Evolutionary conservation across 64 coral and sea anemone species (phyloP), one percentile per base, ranked within the genome.

Genomic region (Dendrophyllia cribrosa): DNA sequence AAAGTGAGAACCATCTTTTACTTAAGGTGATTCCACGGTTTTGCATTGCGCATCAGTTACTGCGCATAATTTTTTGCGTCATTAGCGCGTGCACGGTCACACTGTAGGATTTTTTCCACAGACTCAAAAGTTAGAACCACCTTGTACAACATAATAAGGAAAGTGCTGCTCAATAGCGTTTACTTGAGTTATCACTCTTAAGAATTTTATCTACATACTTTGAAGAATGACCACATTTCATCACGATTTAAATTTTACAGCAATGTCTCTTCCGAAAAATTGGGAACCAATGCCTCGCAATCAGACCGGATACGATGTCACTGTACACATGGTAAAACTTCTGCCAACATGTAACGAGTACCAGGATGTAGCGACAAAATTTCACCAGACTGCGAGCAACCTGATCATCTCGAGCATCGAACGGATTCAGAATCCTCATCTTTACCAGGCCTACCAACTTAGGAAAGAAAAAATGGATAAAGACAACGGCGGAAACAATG

Each of bases 401-500:
- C 20, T 47, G 14, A 43, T 23, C 12, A 90, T 90, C 9, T 9
- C 5, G 1, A 81, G 53, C 7, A 81, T 90, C 25, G 62, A 90
- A 69, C 62, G 88, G 14, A 72, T 90, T 70, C 88, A 90, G 23
- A 90, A 90, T 77, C 88, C 88, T 70, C 88, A 90, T 52, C 59
- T 90, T 4, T 90, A 90, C 51, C 60, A 72, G 51, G 21, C 70
- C 4, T 90, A 90, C 59, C 22, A 68, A 7, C 59, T 90, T 5
- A 58, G 53, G 50, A 90, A 90, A 23, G 9, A 15, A 6, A 90
- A 90, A 70, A 90, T 90, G 88, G 88, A 90, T 20, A 90, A 90
- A 48, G 88, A 90, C 12, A 90, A 78, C 12, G 44, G 20, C 66
- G 88, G 88, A 59, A 90, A 81, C 12, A 90, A 71, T 43, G 88